A percentile compares a stretch with the other conserved stretches of the same genome.
These are phyloP conservation scores for Megaleporinus macrocephalus DNA, from an alignment of 2,113 vertebrate genomes.

Conservation along the genomic window DNA sequence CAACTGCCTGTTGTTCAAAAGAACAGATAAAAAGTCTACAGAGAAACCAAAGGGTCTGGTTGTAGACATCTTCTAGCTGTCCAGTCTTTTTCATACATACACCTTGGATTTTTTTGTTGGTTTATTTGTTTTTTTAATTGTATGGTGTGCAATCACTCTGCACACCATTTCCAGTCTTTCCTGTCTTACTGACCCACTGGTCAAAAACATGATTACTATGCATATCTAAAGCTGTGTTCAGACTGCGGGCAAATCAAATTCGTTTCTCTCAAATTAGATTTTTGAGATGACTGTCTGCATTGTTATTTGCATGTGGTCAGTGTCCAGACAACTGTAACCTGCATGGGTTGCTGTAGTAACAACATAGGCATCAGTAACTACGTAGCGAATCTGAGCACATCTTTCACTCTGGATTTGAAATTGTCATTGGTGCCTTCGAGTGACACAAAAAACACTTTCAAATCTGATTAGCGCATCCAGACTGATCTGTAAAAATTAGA, in stretches of 20 bases:
- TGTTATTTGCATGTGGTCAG: too few relatives aligned
- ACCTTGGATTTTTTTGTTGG: background rate
- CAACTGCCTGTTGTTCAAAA: slow-evolving; percentile 78
- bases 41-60: background rate
- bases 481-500: too few relatives aligned
- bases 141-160: background rate
- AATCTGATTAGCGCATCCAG: too few relatives aligned
- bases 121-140: background rate
- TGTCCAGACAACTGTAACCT: too few relatives aligned
- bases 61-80: background rate
- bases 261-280: too few relatives aligned
- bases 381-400: too few relatives aligned
- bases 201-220: background rate
- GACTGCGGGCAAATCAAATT: background rate
- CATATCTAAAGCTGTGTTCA: background rate
- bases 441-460: too few relatives aligned
- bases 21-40: background rate
- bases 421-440: too few relatives aligned
- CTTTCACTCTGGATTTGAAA: too few relatives aligned
- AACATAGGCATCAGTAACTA: too few relatives aligned
- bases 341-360: too few relatives aligned
- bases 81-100: background rate
- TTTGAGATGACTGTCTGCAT: too few relatives aligned
- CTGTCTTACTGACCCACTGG: background rate
- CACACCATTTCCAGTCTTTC: background rate